Conservation (phyloP, 1,140 invertebrate genomes). For the fruit fly (Drosophila melanogaster) region DNA sequence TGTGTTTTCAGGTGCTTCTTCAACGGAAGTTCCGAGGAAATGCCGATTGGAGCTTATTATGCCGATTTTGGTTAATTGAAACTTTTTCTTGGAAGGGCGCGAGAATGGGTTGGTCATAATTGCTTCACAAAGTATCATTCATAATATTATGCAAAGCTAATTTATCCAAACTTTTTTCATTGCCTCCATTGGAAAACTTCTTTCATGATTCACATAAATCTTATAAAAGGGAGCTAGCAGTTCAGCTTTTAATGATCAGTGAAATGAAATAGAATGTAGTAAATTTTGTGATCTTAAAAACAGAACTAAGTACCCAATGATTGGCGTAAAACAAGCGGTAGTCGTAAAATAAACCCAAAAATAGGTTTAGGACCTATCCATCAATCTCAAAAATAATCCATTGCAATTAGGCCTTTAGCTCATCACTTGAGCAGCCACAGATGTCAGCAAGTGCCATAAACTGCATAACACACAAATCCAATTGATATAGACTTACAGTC, state of each 20-base stretch:
- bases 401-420: conserved; percentile 42
- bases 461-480: conserved; percentile 46
- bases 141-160: background rate
- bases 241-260: conserved; percentile 57
- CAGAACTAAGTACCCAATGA: conserved; percentile 54
- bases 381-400: background rate
- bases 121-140: no score
- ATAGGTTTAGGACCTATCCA: conserved; percentile 1
- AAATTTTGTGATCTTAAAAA: background rate
- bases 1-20: conserved; percentile 63
- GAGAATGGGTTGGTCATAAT: background rate
- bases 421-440: conserved; percentile 32
- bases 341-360: conserved; percentile 50
- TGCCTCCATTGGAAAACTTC: conserved; percentile 6
- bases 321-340: conserved; percentile 47
- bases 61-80: conserved; percentile 9
- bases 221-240: conserved; percentile 25
- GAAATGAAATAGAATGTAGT: conserved; percentile 46
- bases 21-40: conserved; percentile 54
- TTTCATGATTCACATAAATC: conserved; percentile 12
- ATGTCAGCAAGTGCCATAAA: conserved; percentile 39
- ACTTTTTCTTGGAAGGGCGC: conserved; percentile 17
- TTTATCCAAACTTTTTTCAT: background rate
- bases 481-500: conserved; percentile 7
- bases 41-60: no score